Evolutionary conservation across 1,140 invertebrate species (phyloP).

Genomic region (Caenorhabditis tropicalis): DNA sequence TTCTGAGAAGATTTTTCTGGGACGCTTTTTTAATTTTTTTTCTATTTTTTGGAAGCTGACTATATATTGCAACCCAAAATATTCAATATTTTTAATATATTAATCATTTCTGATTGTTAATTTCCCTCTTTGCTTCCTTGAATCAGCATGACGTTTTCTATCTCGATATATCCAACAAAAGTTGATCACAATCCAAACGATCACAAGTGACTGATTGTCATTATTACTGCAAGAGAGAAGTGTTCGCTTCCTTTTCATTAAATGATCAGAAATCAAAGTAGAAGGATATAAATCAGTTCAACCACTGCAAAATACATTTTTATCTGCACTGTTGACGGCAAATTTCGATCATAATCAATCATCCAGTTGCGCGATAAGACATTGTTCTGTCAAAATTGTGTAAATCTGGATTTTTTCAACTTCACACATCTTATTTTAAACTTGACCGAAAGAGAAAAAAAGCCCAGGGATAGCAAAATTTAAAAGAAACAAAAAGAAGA

Average conservation of each 20-base stretch:
- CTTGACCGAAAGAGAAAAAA: not conserved
- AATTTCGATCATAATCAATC: conserved; percentile 1
- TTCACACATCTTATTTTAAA: not conserved
- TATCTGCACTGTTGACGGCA: not conserved
- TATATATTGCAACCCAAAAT: no score
- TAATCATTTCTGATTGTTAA: no score
- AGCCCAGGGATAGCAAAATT: not conserved
- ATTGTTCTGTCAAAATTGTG: no score
- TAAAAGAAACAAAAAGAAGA: not conserved
- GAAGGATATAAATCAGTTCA: not conserved
- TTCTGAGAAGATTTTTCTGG: no score
- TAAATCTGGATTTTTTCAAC: not conserved
- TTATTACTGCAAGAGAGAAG: conserved; percentile 20
- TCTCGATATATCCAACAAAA: not conserved
- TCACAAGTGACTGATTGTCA: conserved; percentile 21
- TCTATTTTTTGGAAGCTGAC: no score
- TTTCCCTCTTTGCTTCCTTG: no score
- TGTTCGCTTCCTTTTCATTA: not conserved
- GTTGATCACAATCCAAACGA: not conserved
- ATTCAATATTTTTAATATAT: no score
- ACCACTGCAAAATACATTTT: not conserved
- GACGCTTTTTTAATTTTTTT: no score
- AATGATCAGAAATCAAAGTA: not conserved
- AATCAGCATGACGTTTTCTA: no score
- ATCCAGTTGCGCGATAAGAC: not conserved